Percentiles rank a stretch among this genome's conserved stretches.
These are phyloP conservation scores for Rhabditoides inermis DNA, from an alignment of 2,888 invertebrate species.

Conservation along the genomic window DNA sequence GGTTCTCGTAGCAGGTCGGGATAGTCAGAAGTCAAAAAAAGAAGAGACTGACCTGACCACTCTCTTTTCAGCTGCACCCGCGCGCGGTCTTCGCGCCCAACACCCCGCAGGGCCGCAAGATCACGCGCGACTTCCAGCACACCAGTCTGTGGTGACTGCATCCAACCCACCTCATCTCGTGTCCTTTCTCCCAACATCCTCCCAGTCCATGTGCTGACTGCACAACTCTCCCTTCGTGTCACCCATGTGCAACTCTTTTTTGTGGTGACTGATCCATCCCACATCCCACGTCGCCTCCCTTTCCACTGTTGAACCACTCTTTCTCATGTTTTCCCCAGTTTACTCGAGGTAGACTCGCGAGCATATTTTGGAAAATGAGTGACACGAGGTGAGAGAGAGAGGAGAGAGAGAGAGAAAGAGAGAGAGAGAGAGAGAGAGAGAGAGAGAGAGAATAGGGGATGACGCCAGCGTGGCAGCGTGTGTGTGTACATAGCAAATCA, in stretches of 20 bases:
- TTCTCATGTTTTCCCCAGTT: too few species aligned
- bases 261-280: too few species aligned
- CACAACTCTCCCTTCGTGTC: too few species aligned
- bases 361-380: neutral
- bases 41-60: too few species aligned
- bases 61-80: too few species aligned
- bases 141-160: conserved; percentile 30
- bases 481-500: neutral
- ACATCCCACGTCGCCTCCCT: too few species aligned
- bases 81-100: conserved; percentile 31
- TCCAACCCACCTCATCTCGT: too few species aligned
- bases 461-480: neutral
- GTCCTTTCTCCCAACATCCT: too few species aligned
- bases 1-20: conserved; percentile 2
- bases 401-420: neutral
- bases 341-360: neutral
- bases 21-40: too few species aligned
- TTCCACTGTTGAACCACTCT: too few species aligned
- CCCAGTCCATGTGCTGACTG: too few species aligned
- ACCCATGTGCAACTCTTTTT: too few species aligned
- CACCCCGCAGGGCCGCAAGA: conserved; percentile 45
- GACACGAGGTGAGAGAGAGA: neutral
- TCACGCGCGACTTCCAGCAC: conserved; percentile 45
- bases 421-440: neutral
- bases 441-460: neutral